Base-by-base conservation (phyloP, 1,140 invertebrate genomes). In the Drosophila athabasca region DNA sequence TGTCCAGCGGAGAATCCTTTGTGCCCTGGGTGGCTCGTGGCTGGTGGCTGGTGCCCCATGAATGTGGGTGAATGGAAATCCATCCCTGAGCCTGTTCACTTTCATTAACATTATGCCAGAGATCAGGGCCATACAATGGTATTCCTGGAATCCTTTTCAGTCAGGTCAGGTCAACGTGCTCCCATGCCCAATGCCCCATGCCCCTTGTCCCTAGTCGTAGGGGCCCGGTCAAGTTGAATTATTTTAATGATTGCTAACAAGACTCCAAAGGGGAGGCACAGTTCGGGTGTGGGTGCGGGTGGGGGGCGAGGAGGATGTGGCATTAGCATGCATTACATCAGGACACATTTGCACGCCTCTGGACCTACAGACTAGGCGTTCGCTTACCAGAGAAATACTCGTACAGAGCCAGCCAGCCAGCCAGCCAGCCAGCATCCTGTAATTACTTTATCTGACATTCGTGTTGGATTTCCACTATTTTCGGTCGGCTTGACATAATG, bases 391-490 rank as follows among this genome's bases (percentile, higher is more conserved):
- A 35, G 53, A 7, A 26, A 26, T 26, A 26, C 24, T 26, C 24
- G 24, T 26, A 26, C n/a, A 46, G n/a, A 19, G 17, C 24, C n/a
- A 6, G 24, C 7, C 24, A 6, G 46, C 17, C 17, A 19, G 15
- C 13, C 24, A 49, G 35, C 17, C 17, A 17, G 35, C 29, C 59
- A 70, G 71, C 77, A 76, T 60, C 62, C 67, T 78, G 79, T 83
- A 83, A 82, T 82, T 82, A 82, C 78, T 81, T 81, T 62, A 81
- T 81, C 78, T 70, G 48, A 61, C 46, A 60, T 58, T 77, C 79
- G 60, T 82, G 62, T 82, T 68, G 74, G 79, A 82, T 82, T 82
- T 73, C 74, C 73, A 81, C 72, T 73, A 82, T 82, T 82, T 82
- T 78, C 68, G 79, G 62, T 46, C 55, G 49, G 62, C 57, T 73